These are phyloP conservation scores for Tetramorium alpestre DNA, from an alignment of 1,140 invertebrate species.

Conservation along the genomic window DNA sequence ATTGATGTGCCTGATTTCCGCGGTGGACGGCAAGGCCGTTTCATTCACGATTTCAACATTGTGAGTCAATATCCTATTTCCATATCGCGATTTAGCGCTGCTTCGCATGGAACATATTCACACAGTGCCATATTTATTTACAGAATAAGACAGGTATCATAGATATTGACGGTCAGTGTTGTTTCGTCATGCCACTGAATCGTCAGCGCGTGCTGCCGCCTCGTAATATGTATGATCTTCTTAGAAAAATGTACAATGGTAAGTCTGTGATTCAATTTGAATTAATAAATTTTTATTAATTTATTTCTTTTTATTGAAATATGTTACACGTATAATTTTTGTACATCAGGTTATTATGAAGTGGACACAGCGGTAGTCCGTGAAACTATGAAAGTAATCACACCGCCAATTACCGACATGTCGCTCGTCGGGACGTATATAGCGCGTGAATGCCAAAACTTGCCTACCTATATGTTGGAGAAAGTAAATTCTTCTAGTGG, in stretches of 20 bases:
- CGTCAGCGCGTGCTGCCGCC: constrained; percentile 92
- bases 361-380: constrained; percentile 92
- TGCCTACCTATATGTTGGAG: constrained; percentile 91
- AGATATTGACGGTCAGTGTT: constrained; percentile 91
- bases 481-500: constrained; percentile 83
- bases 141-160: constrained; percentile 94
- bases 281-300: not conserved
- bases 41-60: constrained; percentile 95
- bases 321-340: constrained; percentile 10
- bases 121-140: constrained; percentile 62
- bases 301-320: not conserved
- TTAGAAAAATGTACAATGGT: constrained; percentile 92
- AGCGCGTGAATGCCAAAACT: constrained; percentile 89
- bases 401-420: constrained; percentile 90
- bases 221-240: constrained; percentile 90
- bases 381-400: constrained; percentile 91
- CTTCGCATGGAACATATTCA: not conserved
- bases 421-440: constrained; percentile 90
- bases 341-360: constrained; percentile 90
- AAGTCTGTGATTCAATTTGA: constrained; percentile 56
- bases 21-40: constrained; percentile 91
- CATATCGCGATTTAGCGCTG: not conserved
- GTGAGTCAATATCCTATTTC: constrained; percentile 82
- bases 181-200: constrained; percentile 96
- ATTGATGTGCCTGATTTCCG: constrained; percentile 93